Evolutionary conservation across 2,113 vertebrate species (phyloP), one percentile per base, ranked within the genome.

Genomic region (Jacana jacana): DNA sequence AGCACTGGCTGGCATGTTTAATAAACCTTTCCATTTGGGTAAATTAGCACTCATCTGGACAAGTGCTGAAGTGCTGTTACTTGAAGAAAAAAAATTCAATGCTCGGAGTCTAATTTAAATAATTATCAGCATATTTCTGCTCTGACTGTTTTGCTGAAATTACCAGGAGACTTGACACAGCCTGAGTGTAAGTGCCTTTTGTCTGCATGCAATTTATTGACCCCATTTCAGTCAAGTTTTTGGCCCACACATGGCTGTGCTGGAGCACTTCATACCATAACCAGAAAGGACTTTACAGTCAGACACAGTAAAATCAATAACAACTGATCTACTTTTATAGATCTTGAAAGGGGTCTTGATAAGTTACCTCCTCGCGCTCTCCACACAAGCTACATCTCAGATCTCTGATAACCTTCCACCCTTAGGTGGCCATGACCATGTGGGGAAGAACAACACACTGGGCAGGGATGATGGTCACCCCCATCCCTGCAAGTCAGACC

Each of bases 21-120:
- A 97, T 97, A 97, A 97, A 97, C 94, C 97, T 96, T 97, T 97
- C 96, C 95, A 97, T 97, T 97, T 97, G 95, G 97, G 94, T 95
- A 97, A 97, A 97, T 97, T 97, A 97, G 95, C 95, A 95, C 95
- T 97, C 95, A 93, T 97, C 96, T 97, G 97, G 97, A 97, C 97
- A 97, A 97, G 97, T 94, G 91, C 95, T 97, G 95, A 97, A 97
- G 95, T 96, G 96, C 95, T 95, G 91, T 97, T 97, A 96, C 96
- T 97, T 95, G 83, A 89, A 91, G 86, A 57, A 93, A 94, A 91
- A 94, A 90, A 96, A 84, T 95, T 94, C 93, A 95, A 88, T 79
- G 91, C 92, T 95, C 4, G 0, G 87, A 97, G 93, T 81, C 95
- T 93, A 97, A 97, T 97, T 97, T 97, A 96, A 97, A 97, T 97